Evolutionary conservation across 1,140 invertebrate species (phyloP), one percentile per base, ranked within the genome.

Genomic region (Hycleus cichorii): DNA sequence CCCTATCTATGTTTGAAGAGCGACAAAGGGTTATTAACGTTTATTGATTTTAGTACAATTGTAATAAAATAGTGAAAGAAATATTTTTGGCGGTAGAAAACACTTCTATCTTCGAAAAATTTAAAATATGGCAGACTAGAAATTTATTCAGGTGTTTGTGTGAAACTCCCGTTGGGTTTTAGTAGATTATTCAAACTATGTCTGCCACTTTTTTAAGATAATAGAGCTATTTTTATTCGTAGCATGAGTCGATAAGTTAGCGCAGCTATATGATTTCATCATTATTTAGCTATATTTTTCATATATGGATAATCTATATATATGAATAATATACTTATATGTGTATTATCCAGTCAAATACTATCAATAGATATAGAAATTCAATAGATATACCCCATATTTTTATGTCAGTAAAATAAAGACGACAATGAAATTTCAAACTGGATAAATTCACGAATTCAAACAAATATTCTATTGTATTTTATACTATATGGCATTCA

Each of bases 371-470:
- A 45, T 32, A 46, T 53, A 32, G 42, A 45, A 53, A 46, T 45
- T 32, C 51, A 46, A 46, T 53, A 53, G 51, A 32, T 53, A 12
- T 53, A 25, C 7, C 9, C 42, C 46, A 53, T 53, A 45, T 45
- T 53, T 53, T 53, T 53, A 42, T 7, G 25, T 32, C 32, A 32
- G 24, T 53, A 53, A 53, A 53, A 53, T 53, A 53, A 53, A 53
- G 43, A 27, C 39, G 45, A 53, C 42, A 53, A 45, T 46, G 46
- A 38, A 40, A 53, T 32, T 46, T 38, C 27, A 32, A 26, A 46
- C 42, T 46, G 51, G 38, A 53, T 53, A 53, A 53, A 53, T 53
- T 53, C 42, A 53, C 45, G 26, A 42, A 53, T 53, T 53, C 32
- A 53, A 42, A 53, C 32, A 18, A 18, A 18, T 52, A 52, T 44